phyloP scores from a whole-genome alignment of 2,113 vertebrate species.

The Desmodus rotundus region DNA sequence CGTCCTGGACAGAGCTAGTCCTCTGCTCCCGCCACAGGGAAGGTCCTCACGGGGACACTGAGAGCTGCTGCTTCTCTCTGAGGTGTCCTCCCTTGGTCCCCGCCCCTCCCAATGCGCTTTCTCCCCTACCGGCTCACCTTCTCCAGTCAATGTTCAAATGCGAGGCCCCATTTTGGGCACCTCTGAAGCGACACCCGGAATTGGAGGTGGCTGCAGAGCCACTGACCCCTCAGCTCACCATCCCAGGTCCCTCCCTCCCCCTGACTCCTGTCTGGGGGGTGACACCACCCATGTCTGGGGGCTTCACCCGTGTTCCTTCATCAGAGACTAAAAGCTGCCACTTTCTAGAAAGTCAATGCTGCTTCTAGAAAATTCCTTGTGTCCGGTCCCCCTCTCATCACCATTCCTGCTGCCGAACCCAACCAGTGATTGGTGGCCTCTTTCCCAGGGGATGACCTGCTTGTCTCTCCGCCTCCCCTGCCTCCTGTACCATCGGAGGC shows the following conservation, averaged over 20 bases:
- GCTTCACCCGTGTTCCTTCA: neutral
- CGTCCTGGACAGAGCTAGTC: neutral
- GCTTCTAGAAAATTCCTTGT: neutral
- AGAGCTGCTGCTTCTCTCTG: accelerated
- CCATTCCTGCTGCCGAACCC: no score
- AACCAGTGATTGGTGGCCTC: accelerated
- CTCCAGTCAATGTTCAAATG: neutral
- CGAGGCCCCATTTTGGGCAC: accelerated
- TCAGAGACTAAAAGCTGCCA: neutral
- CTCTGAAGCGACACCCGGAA: no score
- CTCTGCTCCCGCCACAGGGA: accelerated
- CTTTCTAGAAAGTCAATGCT: neutral
- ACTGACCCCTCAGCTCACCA: accelerated
- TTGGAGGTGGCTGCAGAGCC: neutral
- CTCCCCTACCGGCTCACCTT: accelerated
- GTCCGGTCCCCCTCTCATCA: accelerated
- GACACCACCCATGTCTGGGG: neutral
- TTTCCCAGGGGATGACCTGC: accelerated
- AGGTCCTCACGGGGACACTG: accelerated
- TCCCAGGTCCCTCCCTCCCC: accelerated
- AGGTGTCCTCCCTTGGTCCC: neutral
- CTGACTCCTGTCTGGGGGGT: accelerated
- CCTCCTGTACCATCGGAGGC: accelerated
- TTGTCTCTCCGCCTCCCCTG: accelerated
- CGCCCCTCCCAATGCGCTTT: accelerated